Conservation (phyloP, 2,113 vertebrate genomes). For the Cathartes aura region DNA sequence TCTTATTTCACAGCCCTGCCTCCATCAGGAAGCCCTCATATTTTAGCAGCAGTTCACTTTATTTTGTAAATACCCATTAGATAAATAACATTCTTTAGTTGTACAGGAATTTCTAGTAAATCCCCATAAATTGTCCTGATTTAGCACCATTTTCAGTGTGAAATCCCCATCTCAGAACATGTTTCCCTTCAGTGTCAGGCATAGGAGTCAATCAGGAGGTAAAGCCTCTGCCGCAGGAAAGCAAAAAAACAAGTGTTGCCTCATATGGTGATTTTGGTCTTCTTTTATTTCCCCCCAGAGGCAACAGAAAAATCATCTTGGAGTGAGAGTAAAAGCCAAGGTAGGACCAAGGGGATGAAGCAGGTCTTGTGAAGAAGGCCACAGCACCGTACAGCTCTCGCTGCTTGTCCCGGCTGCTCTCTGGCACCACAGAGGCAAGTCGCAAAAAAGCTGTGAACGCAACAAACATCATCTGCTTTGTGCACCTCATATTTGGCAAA, state of each 20-base stretch:
- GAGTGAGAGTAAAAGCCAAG: not conserved
- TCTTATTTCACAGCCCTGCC: not conserved
- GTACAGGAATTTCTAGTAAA: not conserved
- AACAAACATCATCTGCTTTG: fast-evolving
- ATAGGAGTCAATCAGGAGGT: not conserved
- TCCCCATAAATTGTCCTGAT: not conserved
- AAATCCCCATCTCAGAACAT: not conserved
- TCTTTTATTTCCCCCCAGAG: not conserved
- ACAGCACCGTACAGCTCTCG: fast-evolving
- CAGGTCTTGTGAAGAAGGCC: not conserved
- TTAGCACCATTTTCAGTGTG: not conserved
- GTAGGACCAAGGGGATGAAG: not conserved
- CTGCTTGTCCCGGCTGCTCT: not conserved
- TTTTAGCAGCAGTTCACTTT: not conserved
- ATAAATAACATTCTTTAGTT: not conserved
- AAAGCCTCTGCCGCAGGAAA: not conserved
- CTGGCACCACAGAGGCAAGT: fast-evolving
- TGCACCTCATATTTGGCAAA: fast-evolving
- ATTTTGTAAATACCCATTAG: not conserved
- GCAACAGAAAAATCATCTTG: not conserved
- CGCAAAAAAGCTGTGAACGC: fast-evolving
- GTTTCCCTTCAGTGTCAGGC: not conserved
- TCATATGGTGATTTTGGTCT: fast-evolving
- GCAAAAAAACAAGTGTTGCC: fast-evolving
- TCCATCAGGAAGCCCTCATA: fast-evolving